These are phyloP conservation scores for Tiliacea citrago DNA, from an alignment of 2,888 invertebrate species.

Conservation along the genomic window DNA sequence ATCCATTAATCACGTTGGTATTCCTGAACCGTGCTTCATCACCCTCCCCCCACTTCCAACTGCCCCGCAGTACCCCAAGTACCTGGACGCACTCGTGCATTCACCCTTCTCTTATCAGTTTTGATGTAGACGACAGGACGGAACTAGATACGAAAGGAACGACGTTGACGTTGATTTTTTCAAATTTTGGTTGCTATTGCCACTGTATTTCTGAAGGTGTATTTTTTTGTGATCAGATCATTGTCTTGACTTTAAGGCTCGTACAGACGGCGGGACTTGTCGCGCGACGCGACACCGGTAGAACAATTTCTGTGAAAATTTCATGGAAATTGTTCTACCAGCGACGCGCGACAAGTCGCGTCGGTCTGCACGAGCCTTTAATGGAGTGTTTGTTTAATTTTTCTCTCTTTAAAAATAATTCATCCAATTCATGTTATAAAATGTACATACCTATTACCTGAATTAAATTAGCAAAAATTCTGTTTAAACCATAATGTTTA, in stretches of 20 bases:
- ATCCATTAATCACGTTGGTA: slow-evolving; percentile 90
- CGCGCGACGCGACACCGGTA: too few species aligned
- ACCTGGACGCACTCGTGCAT: slow-evolving; percentile 89
- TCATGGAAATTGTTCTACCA: too few species aligned
- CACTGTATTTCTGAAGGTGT: slow-evolving; percentile 49
- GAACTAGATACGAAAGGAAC: slow-evolving; percentile 75
- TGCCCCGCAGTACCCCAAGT: slow-evolving; percentile 76
- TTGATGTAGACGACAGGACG: slow-evolving; percentile 82
- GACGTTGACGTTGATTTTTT: slow-evolving; percentile 78
- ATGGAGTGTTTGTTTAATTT: slow-evolving; percentile 48
- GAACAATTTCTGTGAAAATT: too few species aligned
- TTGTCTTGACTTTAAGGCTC: slow-evolving; percentile 6
- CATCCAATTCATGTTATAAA: not conserved
- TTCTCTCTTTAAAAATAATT: slow-evolving; percentile 29
- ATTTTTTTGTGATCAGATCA: slow-evolving; percentile 37
- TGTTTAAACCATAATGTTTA: not conserved
- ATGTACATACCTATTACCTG: not conserved
- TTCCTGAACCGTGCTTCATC: slow-evolving; percentile 81
- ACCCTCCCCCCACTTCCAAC: slow-evolving; percentile 67
- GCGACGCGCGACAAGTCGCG: too few species aligned
- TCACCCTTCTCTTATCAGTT: slow-evolving; percentile 89
- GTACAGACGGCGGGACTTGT: too few species aligned
- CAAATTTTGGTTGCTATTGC: slow-evolving; percentile 44
- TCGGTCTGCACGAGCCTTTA: not conserved
- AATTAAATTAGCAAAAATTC: slow-evolving; percentile 10